phyloP scores from a whole-genome alignment of 1,140 invertebrate genomes.

The Leptinotarsa lineolata region DNA sequence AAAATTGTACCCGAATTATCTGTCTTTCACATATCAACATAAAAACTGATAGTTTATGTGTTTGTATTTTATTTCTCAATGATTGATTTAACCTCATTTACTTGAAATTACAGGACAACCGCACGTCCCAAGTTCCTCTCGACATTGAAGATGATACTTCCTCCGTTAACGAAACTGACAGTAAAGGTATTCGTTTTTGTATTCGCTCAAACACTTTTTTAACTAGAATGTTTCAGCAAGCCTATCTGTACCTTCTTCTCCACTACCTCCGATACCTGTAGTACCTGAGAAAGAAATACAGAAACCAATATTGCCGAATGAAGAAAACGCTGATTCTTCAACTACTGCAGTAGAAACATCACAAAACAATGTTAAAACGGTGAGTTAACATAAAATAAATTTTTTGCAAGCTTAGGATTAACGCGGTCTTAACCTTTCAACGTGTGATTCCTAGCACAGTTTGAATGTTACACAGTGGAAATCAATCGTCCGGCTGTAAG shows the following conservation, averaged over 20 bases:
- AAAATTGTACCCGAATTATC: too few relatives aligned
- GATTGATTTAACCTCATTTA: too few relatives aligned
- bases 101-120: constrained; percentile 69
- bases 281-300: constrained; percentile 41
- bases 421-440: too few relatives aligned
- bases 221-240: background rate
- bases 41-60: too few relatives aligned
- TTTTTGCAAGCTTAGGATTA: too few relatives aligned
- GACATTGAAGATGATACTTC: constrained; percentile 88
- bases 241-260: background rate
- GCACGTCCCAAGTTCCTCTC: constrained; percentile 82
- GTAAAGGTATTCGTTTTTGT: constrained; percentile 64
- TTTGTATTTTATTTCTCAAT: too few relatives aligned
- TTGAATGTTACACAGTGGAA: too few relatives aligned
- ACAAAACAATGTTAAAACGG: constrained; percentile 59
- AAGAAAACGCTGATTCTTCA: constrained; percentile 57
- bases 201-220: background rate
- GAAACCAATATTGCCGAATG: constrained; percentile 52
- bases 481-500: too few relatives aligned
- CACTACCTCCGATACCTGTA: constrained; percentile 36
- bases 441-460: too few relatives aligned
- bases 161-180: constrained; percentile 77
- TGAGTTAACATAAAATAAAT: constrained; percentile 39
- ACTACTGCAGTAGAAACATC: constrained; percentile 42
- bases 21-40: too few relatives aligned